phyloP scores from a whole-genome alignment of 2,797 vertebrate genomes.

The Sarcophilus harrisii region DNA sequence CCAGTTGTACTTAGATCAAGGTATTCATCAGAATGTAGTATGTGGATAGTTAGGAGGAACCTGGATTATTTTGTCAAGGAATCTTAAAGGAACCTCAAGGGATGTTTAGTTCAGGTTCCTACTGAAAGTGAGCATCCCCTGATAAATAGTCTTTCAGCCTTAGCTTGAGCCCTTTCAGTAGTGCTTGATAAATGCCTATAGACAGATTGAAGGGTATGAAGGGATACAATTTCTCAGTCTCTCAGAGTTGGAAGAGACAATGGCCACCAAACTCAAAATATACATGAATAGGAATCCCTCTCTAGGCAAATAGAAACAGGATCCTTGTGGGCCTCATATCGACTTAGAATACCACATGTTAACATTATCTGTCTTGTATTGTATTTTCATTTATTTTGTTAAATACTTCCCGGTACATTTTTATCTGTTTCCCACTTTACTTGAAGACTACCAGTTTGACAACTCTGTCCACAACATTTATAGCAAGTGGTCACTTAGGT shows the following conservation, averaged over 20 bases:
- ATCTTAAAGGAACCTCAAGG: not conserved
- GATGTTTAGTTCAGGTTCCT: too few species aligned
- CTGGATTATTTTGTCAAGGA: not conserved
- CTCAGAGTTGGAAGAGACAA: not conserved
- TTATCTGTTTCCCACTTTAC: not conserved
- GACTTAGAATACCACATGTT: not conserved
- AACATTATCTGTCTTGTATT: not conserved
- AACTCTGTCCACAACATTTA: not conserved
- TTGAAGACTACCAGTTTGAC: not conserved
- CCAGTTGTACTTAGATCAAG: slow-evolving; percentile 11
- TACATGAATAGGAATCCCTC: not conserved
- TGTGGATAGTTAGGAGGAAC: not conserved
- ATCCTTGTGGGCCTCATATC: not conserved
- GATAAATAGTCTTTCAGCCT: not conserved
- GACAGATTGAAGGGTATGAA: not conserved
- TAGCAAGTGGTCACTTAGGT: not conserved
- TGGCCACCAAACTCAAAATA: not conserved
- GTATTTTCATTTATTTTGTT: not conserved
- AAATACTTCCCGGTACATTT: not conserved
- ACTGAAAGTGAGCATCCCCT: not conserved
- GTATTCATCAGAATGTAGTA: not conserved
- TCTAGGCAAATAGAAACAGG: not conserved
- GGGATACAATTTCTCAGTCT: not conserved
- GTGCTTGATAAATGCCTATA: not conserved
- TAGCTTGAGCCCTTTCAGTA: not conserved